A percentile compares a stretch with the other conserved stretches of the same genome.
These are phyloP conservation scores for Petrosia ficiformis DNA, from an alignment of 37 sponge, comb jelly and placozoan species.

Conservation along the genomic window DNA sequence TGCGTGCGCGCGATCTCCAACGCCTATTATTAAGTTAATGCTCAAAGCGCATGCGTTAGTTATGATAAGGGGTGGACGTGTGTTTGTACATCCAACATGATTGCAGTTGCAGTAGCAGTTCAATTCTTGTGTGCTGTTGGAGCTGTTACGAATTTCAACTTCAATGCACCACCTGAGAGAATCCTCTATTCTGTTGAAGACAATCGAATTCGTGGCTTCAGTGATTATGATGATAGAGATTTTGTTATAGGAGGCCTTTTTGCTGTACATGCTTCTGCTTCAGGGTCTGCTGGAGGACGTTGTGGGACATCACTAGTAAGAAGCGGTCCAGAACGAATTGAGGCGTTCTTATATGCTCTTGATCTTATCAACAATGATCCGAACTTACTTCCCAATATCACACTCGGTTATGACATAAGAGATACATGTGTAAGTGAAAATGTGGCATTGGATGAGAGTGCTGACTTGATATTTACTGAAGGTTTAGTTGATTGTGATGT, in stretches of 20 bases:
- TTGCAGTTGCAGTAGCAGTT: too few species aligned
- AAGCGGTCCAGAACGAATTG: slow-evolving; percentile 49
- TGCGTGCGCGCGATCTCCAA: too few species aligned
- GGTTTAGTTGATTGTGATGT: slow-evolving; percentile 13
- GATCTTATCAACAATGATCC: slow-evolving; percentile 56
- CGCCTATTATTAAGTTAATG: too few species aligned
- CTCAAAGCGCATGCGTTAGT: too few species aligned
- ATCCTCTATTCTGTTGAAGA: too few species aligned
- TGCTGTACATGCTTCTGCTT: slow-evolving; percentile 41
- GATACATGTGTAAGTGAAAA: slow-evolving; percentile 70
- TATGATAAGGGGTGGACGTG: too few species aligned
- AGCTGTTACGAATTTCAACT: too few species aligned
- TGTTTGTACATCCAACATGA: too few species aligned
- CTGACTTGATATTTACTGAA: slow-evolving; percentile 39
- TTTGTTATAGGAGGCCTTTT: slow-evolving; percentile 77
- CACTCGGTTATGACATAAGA: slow-evolving; percentile 69
- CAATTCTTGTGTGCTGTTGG: too few species aligned
- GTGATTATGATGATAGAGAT: slow-evolving; percentile 19
- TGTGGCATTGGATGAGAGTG: slow-evolving; percentile 57
- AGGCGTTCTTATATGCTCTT: slow-evolving; percentile 78
- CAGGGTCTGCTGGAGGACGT: not conserved
- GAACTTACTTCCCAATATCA: slow-evolving; percentile 35
- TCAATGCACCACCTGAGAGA: too few species aligned
- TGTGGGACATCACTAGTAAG: slow-evolving; percentile 6
- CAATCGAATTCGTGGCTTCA: not conserved